Conservation (phyloP, 2,888 invertebrate genomes). For the Nesidiocoris tenuis region DNA sequence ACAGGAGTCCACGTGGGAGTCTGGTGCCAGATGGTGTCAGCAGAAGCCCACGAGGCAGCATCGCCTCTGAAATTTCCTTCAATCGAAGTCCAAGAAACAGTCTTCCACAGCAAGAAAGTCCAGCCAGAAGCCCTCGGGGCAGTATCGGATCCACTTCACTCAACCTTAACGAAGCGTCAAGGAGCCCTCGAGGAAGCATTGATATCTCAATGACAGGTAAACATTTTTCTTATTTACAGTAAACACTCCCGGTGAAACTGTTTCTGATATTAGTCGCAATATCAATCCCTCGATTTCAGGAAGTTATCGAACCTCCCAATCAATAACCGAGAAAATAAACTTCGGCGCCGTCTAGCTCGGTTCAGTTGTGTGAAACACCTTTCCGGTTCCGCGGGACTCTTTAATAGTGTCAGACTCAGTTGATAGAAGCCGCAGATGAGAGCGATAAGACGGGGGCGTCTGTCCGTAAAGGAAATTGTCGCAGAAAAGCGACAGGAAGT, state of each 20-base stretch:
- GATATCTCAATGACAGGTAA: slow-evolving; percentile 54
- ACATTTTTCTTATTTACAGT: no score
- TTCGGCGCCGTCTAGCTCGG: no score
- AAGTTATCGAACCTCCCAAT: no score
- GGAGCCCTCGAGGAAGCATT: slow-evolving; percentile 60
- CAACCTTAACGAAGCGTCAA: slow-evolving; percentile 48
- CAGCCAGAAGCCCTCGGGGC: slow-evolving; percentile 62
- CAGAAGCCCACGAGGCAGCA: slow-evolving; percentile 55
- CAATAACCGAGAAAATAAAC: no score
- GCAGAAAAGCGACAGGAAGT: no score
- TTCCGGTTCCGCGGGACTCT: no score
- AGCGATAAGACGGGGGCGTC: no score
- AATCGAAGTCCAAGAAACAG: slow-evolving; percentile 56
- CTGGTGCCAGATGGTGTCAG: slow-evolving; percentile 56
- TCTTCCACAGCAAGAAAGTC: slow-evolving; percentile 54
- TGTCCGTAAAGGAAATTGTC: no score
- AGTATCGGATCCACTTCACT: slow-evolving; percentile 59
- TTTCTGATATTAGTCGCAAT: background rate
- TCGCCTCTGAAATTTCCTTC: slow-evolving; percentile 55
- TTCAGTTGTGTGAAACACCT: no score
- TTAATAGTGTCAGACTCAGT: no score
- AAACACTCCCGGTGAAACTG: background rate
- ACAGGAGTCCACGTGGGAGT: slow-evolving; percentile 53
- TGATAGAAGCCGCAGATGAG: no score
- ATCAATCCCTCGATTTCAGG: background rate